Conservation (phyloP, 2,888 invertebrate species). For the Drosophila atripex region DNA sequence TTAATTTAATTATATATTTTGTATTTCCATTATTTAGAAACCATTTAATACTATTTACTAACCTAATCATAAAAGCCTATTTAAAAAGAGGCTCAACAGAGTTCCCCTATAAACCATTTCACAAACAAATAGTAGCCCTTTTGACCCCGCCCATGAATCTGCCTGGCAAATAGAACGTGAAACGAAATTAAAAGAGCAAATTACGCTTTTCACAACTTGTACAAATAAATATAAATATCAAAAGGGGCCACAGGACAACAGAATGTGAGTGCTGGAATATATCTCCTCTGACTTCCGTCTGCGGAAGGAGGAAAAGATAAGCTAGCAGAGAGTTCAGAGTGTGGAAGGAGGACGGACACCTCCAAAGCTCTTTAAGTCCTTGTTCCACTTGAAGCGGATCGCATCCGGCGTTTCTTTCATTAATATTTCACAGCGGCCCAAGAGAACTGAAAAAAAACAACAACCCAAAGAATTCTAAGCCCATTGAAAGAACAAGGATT, state of each 20-base stretch:
- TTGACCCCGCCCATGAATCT: slow-evolving; percentile 3
- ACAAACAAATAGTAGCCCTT: slow-evolving; percentile 24
- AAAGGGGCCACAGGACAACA: slow-evolving; percentile 18
- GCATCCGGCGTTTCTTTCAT: slow-evolving; percentile 61
- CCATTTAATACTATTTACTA: not conserved
- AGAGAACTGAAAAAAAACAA: slow-evolving; percentile 22
- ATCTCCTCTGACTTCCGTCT: slow-evolving; percentile 6
- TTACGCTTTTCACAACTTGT: slow-evolving; percentile 54
- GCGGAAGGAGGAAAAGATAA: slow-evolving; percentile 27
- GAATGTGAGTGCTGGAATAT: not conserved
- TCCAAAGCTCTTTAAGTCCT: slow-evolving; percentile 43
- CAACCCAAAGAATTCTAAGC: slow-evolving; percentile 50
- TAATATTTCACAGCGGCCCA: slow-evolving; percentile 65
- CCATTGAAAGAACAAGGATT: slow-evolving; percentile 51
- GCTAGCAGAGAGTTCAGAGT: slow-evolving; percentile 10
- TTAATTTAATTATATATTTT: not conserved
- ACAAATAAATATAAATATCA: slow-evolving; percentile 65
- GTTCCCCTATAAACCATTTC: slow-evolving; percentile 22
- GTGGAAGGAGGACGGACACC: not conserved
- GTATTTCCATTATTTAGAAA: not conserved
- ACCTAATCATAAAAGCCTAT: slow-evolving; percentile 9
- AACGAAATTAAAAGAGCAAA: slow-evolving; percentile 72
- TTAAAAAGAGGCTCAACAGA: slow-evolving; percentile 2
- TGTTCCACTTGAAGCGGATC: slow-evolving; percentile 35
- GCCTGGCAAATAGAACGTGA: slow-evolving; percentile 54